Conservation (phyloP, 92 coral and sea anemone species). For the Heliopora coerulea region DNA sequence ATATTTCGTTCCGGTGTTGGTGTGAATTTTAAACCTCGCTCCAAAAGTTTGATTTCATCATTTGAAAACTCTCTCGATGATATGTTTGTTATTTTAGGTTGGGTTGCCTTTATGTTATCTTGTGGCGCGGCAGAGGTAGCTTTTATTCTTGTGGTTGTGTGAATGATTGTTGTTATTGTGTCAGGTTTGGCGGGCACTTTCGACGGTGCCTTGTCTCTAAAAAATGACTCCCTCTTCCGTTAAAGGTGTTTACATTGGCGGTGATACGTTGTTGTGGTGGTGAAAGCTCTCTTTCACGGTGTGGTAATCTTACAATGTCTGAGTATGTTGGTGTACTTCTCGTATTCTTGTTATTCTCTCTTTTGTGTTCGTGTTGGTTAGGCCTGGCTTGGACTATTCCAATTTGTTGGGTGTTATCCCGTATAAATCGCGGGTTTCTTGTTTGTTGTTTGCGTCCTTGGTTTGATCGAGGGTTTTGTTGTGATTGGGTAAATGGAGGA, state of each 20-base stretch:
- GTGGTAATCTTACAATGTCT: neutral
- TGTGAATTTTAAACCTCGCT: neutral
- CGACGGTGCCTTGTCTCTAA: neutral
- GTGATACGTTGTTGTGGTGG: neutral
- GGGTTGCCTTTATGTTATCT: neutral
- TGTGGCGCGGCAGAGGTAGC: neutral
- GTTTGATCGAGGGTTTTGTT: too few species aligned
- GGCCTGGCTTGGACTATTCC: too few species aligned
- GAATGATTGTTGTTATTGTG: neutral
- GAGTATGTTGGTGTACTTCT: neutral
- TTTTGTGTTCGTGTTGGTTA: too few species aligned
- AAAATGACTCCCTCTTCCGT: neutral
- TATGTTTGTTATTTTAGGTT: neutral
- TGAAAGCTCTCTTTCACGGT: neutral
- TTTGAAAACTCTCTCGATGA: neutral
- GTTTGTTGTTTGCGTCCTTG: too few species aligned
- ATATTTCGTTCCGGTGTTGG: neutral
- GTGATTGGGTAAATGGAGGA: too few species aligned
- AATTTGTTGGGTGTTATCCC: too few species aligned
- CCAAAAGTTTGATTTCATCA: neutral
- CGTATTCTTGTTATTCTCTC: too few species aligned
- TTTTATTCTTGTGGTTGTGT: neutral
- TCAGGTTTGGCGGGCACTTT: neutral
- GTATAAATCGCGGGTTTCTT: too few species aligned
- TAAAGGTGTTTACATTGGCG: too few species aligned